Evolutionary conservation across 1,140 invertebrate species (phyloP), one percentile per base, ranked within the genome.

Genomic region (Drosophila parvula): DNA sequence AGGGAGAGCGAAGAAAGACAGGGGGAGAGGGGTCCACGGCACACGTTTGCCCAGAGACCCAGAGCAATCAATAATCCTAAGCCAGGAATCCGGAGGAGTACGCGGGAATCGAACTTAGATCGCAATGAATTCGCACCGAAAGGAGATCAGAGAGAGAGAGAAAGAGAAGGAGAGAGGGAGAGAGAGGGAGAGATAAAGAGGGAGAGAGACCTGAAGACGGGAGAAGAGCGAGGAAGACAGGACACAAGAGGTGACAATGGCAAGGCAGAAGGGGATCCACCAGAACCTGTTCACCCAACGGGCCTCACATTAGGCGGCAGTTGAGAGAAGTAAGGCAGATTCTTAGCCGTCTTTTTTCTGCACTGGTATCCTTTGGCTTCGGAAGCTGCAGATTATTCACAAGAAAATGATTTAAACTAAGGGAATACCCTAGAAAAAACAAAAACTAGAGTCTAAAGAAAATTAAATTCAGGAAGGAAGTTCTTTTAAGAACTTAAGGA

Each of bases 41-140:
- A 81, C 70, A 75, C 68, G 81, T 89, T 89, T 69, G 84, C 84
- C 80, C 84, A 89, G 84, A 88, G 74, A 88, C 84, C 84, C 74
- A 88, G 79, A 88, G 84, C 84, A 89, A 88, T 88, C 84, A 89
- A 88, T 88, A 89, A 89, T 79, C 69, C 75, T 56, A 65, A 45
- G 34, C 32, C 40, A 32, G 28, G 38, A n/a, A 10, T 16, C 16
- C 10, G 11, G 18, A 10, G 34, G 11, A 10, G 34, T 0, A 0
- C 1, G 36, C 18, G 65, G 65, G 67, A 43, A 71, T 71, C 36
- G 11, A 48, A 56, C 65, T 71, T 70, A 71, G 68, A 71, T 70
- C 41, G 63, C 48, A 70, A 69, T 70, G 48, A 70, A 69, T 70
- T 56, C 41, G 64, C 41, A 69, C 40, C 18, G 41, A 18, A 22